Base-by-base conservation (phyloP, 2,797 vertebrate genomes). In the Anguilla megastoma region DNA sequence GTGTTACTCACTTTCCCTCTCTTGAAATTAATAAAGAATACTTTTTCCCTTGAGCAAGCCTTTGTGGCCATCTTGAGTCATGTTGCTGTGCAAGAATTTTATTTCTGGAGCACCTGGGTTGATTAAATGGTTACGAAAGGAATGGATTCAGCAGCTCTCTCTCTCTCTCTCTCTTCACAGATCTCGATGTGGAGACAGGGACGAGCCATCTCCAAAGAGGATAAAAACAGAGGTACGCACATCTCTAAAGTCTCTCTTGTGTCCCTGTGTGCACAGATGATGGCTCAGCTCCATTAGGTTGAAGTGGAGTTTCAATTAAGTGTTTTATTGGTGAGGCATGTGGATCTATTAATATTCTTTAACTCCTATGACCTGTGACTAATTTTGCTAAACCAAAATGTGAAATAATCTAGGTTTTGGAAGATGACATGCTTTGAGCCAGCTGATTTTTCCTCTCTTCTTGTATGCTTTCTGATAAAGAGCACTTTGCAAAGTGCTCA, bases 181-280 rank as follows among this genome's bases (percentile, higher is more conserved):
- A 93, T 98, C 97, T 93, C 98, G 98, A 91, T 98, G 97, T 91
- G 97, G 98, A 89, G 98, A 99, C 93, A 94, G 97, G 95, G 98
- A 99, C 84, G 98, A 99, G 92, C 95, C 97, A 83, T 99, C 98
- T 9, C 98, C 98, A 0, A 99, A 99, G 92, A 97, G 97, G 93
- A 99, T 99, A 91, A 99, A 99, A 94, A 97, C 97, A 9, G 98
- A 99, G 97, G 98, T 99, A 95, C 91, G 92, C 88, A 54, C 12
- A 33, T 52, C 41, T 88, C 69, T 71, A 27, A 10, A 56, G 52
- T 45, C n/a, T 84, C 12, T 21, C 2, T 27, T 33, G 9, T 16
- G 9, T 14, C 30, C 18, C 6, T 7, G 9, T 14, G 30, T 30
- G 48, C 12, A 33, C 58, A 18, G 58, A 50, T 83, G 45, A 50